These are phyloP conservation scores for Endotricha flammealis DNA, from an alignment of 2,888 invertebrate species.

Conservation along the genomic window DNA sequence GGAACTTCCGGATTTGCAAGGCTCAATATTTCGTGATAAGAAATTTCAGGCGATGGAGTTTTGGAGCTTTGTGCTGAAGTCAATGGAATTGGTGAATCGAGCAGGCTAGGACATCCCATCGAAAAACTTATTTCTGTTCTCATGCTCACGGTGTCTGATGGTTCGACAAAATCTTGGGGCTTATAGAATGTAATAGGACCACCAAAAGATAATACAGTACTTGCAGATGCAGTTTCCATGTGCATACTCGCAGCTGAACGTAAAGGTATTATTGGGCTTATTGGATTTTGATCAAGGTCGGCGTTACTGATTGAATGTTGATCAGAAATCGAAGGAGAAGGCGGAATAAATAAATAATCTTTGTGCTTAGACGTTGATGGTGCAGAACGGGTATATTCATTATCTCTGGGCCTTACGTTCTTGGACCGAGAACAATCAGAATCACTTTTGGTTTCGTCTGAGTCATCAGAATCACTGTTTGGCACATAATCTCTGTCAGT, in stretches of 20 bases:
- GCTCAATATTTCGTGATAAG: no score
- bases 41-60: not conserved
- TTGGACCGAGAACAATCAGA: not conserved
- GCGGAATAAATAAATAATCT: no score
- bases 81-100: not conserved
- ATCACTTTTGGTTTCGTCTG: not conserved
- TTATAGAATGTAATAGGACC: not conserved
- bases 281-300: no score
- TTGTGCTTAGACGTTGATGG: not conserved
- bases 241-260: not conserved
- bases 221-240: not conserved
- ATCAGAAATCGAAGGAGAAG: not conserved
- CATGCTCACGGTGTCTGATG: not conserved
- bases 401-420: not conserved
- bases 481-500: not conserved
- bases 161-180: not conserved
- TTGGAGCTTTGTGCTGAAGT: slow-evolving; percentile 1
- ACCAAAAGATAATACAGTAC: not conserved
- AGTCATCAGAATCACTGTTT: slow-evolving; percentile 1
- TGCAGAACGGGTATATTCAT: not conserved
- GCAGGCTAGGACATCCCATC: not conserved
- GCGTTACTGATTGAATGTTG: no score
- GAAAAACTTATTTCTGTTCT: not conserved
- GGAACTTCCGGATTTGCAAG: not conserved
- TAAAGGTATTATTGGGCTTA: not conserved